These are phyloP conservation scores for Perithous albicinctus DNA, from an alignment of 2,888 invertebrate species.

Conservation along the genomic window DNA sequence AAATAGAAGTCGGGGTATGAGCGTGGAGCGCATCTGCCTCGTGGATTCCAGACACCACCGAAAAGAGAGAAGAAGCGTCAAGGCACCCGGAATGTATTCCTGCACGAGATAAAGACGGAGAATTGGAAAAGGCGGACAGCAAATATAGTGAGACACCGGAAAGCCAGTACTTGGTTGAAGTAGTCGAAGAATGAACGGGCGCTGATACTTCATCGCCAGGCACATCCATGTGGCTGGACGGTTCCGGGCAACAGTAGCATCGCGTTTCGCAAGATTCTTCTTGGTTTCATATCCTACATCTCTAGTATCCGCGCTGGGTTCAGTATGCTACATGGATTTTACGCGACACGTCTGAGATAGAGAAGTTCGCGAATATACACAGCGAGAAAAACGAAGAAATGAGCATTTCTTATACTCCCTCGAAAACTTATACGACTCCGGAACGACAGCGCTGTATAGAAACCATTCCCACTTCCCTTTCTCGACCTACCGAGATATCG, in stretches of 20 bases:
- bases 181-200: constrained; percentile 8
- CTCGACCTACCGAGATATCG: not conserved
- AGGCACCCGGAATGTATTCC: not conserved
- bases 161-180: constrained; percentile 24
- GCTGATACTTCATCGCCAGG: constrained; percentile 1
- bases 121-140: not conserved
- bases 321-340: not conserved
- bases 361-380: not conserved
- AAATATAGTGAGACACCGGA: not conserved
- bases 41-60: constrained; percentile 26
- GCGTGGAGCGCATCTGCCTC: constrained; percentile 7
- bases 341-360: constrained; percentile 1
- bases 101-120: constrained; percentile 26
- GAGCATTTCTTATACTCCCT: constrained; percentile 51
- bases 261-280: constrained; percentile 6
- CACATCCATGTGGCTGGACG: not conserved
- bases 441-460: constrained; percentile 36
- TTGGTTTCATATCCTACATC: not conserved
- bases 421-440: constrained; percentile 67
- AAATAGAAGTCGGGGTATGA: constrained; percentile 37
- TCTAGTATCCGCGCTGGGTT: not conserved
- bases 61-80: constrained; percentile 2
- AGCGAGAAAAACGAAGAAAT: not conserved
- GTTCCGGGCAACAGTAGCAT: constrained; percentile 9
- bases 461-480: constrained; percentile 4